Evolutionary conservation across 2,113 vertebrate genomes (phyloP), one percentile per base, ranked within the genome.

Genomic region (Brachyhypopomus occidentalis): DNA sequence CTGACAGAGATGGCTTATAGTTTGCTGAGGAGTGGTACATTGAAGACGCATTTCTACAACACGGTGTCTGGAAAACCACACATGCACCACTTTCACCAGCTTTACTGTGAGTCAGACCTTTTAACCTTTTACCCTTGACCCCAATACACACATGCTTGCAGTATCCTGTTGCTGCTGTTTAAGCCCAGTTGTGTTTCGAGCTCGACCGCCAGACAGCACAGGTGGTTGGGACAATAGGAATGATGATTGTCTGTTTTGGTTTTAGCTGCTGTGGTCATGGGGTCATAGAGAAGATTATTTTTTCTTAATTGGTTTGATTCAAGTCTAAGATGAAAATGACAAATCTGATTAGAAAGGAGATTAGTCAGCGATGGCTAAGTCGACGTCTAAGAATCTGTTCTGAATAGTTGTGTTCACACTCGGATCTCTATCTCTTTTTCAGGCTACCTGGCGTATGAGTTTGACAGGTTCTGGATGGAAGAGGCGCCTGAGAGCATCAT

Each of bases 1-100:
- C 91, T 99, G 88, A 99, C 98, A 30, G 97, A 99, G 88, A 99
- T 99, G 97, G 97, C 97, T 0, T 99, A 98, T 85, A 98, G 96
- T 88, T 90, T 99, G 63, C 92, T 99, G 73, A 96, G 93, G 91
- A 96, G 88, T 0, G 96, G 96, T 0, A 91, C 95, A 82, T 87
- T 99, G 74, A 99, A 98, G 85, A 84, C 92, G 70, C 95, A 98
- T 81, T 95, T 99, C 88, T 99, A 98, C 90, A 98, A 97, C 58
- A 4, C 91, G 3, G 95, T 96, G 19, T 84, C 91, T 55, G 95
- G 95, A 0, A 62, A 91, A 8, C 94, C 98, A 0, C 92, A 93
- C 62, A 92, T 98, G 77, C 91, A 92, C 8, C 93, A 98, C 87
- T 98, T 99, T 64, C 97, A 98, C 87, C 95, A 97, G 88, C 93